Conservation (phyloP, 2,888 invertebrate species). For the Ophion obscuratus region DNA sequence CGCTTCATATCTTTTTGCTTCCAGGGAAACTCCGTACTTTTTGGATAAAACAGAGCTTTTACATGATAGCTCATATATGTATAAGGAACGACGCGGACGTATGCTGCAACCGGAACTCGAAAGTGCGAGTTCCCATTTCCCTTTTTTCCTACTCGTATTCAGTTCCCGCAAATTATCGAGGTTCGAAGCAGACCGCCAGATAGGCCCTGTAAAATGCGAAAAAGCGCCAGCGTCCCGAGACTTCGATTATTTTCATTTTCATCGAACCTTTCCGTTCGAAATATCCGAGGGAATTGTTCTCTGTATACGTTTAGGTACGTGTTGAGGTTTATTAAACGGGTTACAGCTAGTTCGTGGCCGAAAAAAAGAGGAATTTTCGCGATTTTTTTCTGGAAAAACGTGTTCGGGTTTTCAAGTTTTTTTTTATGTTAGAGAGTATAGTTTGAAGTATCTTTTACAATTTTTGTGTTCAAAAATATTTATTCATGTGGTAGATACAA, state of each 20-base stretch:
- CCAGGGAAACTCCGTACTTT: conserved; percentile 35
- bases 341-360: too few relatives aligned
- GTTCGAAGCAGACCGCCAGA: conserved; percentile 45
- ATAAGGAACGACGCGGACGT: conserved; percentile 35
- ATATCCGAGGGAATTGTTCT: too few relatives aligned
- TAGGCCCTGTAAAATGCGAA: conserved; percentile 34
- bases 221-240: conserved; percentile 16
- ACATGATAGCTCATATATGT: neutral
- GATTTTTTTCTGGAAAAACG: too few relatives aligned
- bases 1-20: conserved; percentile 62
- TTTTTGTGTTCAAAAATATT: too few relatives aligned
- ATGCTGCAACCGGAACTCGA: conserved; percentile 42
- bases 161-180: conserved; percentile 37
- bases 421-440: too few relatives aligned
- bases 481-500: too few relatives aligned
- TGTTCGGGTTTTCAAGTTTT: too few relatives aligned
- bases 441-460: too few relatives aligned
- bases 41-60: conserved; percentile 25
- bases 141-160: conserved; percentile 37
- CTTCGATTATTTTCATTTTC: neutral
- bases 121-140: conserved; percentile 47
- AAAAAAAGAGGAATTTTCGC: too few relatives aligned
- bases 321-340: too few relatives aligned
- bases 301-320: too few relatives aligned
- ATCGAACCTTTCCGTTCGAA: too few relatives aligned